Evolutionary conservation across 1,140 invertebrate genomes (phyloP).

Genomic region (Eciton burchellii): DNA sequence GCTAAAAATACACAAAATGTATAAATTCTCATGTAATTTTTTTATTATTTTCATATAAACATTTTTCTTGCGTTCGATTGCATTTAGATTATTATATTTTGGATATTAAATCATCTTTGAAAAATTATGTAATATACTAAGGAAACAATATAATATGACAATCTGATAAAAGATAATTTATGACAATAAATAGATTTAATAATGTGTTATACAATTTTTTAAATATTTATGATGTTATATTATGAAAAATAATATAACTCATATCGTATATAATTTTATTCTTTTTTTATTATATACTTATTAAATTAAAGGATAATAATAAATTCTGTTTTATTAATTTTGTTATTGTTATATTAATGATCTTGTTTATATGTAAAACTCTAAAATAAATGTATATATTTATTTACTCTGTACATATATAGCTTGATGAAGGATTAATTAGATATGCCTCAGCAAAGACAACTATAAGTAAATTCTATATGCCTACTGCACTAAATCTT

Average conservation of each 20-base stretch:
- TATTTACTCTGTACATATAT: not conserved
- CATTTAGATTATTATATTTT: not conserved
- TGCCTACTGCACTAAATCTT: not conserved
- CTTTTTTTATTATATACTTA: too few species aligned
- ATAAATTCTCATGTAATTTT: not conserved
- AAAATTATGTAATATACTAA: conserved; percentile 24
- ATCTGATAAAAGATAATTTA: too few species aligned
- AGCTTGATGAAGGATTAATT: conserved; percentile 34
- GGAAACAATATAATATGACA: not conserved
- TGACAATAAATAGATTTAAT: not conserved
- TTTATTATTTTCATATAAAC: too few species aligned
- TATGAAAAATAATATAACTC: too few species aligned
- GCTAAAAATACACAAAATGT: not conserved
- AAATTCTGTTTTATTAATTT: not conserved
- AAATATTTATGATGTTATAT: too few species aligned
- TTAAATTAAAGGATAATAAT: not conserved
- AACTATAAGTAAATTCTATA: not conserved
- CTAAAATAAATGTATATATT: not conserved
- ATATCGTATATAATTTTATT: too few species aligned
- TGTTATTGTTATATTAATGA: not conserved
- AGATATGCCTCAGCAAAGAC: conserved; percentile 1
- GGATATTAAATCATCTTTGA: not conserved
- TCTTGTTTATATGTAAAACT: too few species aligned
- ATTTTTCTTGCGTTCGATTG: not conserved
- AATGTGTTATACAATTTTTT: not conserved